Evolutionary conservation across 2,113 vertebrate genomes (phyloP).

Genomic region (Gobio gobio): DNA sequence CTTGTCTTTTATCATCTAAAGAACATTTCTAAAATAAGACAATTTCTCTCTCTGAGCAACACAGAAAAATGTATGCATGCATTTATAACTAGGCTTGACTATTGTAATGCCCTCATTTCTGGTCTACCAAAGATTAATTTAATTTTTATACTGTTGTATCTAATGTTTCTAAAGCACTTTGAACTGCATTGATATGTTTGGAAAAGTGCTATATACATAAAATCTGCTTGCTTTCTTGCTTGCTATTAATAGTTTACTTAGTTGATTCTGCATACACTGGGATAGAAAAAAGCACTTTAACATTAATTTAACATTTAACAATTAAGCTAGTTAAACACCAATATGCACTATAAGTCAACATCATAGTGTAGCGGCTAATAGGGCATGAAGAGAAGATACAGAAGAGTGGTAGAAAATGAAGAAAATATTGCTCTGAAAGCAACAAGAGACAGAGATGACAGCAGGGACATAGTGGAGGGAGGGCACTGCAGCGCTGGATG

Average conservation of each 20-base stretch:
- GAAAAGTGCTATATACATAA: no score
- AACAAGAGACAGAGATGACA: slow-evolving; percentile 28
- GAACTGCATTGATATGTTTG: no score
- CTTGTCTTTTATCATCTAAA: no score
- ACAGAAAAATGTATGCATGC: no score
- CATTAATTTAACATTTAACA: not conserved
- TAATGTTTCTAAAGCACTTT: no score
- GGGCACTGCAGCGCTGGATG: not conserved
- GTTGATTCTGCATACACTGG: not conserved
- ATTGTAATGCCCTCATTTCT: no score
- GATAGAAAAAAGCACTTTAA: not conserved
- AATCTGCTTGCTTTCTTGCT: no score
- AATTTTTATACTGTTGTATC: no score
- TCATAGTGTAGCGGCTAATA: not conserved
- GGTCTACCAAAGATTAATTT: no score
- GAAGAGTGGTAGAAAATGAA: slow-evolving; percentile 60
- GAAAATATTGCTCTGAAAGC: slow-evolving; percentile 33
- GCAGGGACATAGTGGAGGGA: not conserved
- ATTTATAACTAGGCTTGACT: no score
- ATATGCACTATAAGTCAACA: not conserved
- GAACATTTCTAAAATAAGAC: no score
- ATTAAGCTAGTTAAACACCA: not conserved
- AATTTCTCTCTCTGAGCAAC: no score
- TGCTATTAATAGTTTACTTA: not conserved
- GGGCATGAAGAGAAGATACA: slow-evolving; percentile 4